phyloP scores from a whole-genome alignment of 2,797 vertebrate genomes.

The Anas georgica region DNA sequence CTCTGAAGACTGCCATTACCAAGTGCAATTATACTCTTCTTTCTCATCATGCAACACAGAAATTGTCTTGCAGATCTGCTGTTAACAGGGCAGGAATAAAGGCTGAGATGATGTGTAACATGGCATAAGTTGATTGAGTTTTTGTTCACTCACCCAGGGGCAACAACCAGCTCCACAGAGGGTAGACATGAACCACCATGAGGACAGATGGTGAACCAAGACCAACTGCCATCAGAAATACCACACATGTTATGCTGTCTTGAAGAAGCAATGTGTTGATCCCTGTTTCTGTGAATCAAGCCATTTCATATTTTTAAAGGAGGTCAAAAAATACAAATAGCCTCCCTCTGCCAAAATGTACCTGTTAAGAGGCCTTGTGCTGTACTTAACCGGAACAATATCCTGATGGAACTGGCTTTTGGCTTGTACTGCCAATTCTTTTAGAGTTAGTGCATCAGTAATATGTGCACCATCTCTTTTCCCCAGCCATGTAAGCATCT shows the following conservation, averaged over 20 bases:
- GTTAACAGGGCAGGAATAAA: not conserved
- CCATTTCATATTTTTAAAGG: not conserved
- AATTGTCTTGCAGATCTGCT: not conserved
- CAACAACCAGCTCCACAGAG: not conserved
- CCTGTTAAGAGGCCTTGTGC: not conserved
- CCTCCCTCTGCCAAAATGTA: not conserved
- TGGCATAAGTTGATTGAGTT: not conserved
- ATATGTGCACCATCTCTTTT: not conserved
- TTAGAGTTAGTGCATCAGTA: not conserved
- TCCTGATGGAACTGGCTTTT: not conserved
- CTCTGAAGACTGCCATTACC: not conserved
- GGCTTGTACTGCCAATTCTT: not conserved
- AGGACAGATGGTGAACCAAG: not conserved
- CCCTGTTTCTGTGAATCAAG: not conserved
- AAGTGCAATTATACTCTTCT: not conserved
- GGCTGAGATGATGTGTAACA: not conserved
- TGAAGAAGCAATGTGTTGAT: not conserved
- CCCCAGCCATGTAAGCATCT: not conserved
- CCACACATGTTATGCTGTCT: accelerated
- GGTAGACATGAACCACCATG: not conserved
- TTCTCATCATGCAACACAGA: accelerated
- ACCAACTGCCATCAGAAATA: not conserved
- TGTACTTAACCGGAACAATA: not conserved
- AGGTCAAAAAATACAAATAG: not conserved
- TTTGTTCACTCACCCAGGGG: not conserved